Evolutionary conservation across 2,797 vertebrate genomes (phyloP).

Genomic region (Anguilla marmorata): DNA sequence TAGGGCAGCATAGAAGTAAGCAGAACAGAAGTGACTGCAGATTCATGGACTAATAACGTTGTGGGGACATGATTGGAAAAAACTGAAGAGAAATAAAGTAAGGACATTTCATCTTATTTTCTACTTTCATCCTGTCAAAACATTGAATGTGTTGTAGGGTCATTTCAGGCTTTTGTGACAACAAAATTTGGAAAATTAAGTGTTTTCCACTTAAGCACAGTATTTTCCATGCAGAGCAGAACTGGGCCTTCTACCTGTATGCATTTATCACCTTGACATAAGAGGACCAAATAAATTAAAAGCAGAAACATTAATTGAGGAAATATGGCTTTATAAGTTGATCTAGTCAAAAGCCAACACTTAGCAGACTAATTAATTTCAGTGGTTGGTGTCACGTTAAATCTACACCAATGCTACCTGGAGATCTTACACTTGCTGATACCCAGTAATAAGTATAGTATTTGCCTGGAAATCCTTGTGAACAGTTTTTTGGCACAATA

Average conservation of each 20-base stretch:
- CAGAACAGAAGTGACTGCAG: not conserved
- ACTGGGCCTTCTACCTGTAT: not conserved
- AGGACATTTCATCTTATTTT: not conserved
- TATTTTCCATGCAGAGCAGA: not conserved
- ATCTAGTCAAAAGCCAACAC: not conserved
- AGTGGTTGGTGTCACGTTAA: not conserved
- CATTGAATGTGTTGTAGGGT: not conserved
- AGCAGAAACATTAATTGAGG: not conserved
- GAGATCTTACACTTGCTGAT: not conserved
- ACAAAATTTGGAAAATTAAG: not conserved
- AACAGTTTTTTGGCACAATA: not conserved
- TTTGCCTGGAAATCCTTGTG: not conserved
- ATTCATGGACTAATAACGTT: not conserved
- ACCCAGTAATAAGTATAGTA: not conserved
- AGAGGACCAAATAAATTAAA: not conserved
- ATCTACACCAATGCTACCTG: not conserved
- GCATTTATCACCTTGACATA: not conserved
- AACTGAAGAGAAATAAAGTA: slow-evolving; percentile 9
- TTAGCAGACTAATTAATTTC: not conserved
- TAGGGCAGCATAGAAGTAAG: not conserved
- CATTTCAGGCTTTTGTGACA: not conserved
- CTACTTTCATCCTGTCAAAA: not conserved
- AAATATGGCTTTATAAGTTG: not conserved
- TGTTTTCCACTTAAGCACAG: not conserved
- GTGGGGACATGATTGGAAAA: not conserved